Evolutionary conservation across 2,888 invertebrate genomes (phyloP), one percentile per base, ranked within the genome.

Genomic region (Schizaphis graminum): DNA sequence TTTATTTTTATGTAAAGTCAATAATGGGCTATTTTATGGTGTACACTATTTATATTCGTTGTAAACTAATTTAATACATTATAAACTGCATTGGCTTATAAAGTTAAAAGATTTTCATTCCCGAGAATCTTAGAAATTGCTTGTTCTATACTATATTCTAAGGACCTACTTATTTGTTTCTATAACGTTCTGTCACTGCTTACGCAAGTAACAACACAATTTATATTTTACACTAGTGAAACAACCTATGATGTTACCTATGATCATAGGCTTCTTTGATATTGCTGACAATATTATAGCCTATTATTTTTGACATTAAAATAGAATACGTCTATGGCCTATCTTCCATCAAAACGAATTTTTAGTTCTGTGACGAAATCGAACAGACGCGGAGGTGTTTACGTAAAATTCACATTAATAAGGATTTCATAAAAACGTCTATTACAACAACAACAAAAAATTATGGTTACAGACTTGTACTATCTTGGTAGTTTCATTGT

Each of bases 301-400:
- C 67, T 49, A 91, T 85, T 85, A 85, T 56, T 85, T 91, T 56
- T 91, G 56, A 85, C 44, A 41, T 85, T 3, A 26, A 53, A 24
- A n/a, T 28, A 24, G 10, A 56, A 56, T n/a, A 56, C 28, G n/a
- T n/a, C n/a, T n/a, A n/a, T n/a, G n/a, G n/a, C 16, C 67, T 16
- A 67, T 67, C 67, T 67, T 21, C 21, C 21, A 35, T 35, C 21
- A 77, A 77, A 67, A 77, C 21, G 35, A 35, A 77, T 11, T 41
- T 89, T 91, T 85, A 90, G 56, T 91, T 49, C 10, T 56, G 91
- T 85, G 28, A n/a, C 91, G 56, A 85, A 91, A 85, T 57, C 53
- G 28, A 28, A 11, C 67, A 26, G 67, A 67, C 61, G 16, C 3
- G 21, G 5, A 11, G 41, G 41, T 84, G 84, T 77, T 84, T 84